A percentile compares a stretch with the other conserved stretches of the same genome.
phyloP scores from a whole-genome alignment of 37 sponge, comb jelly and placozoan species.

The Chondrilla cf. caribensis region DNA sequence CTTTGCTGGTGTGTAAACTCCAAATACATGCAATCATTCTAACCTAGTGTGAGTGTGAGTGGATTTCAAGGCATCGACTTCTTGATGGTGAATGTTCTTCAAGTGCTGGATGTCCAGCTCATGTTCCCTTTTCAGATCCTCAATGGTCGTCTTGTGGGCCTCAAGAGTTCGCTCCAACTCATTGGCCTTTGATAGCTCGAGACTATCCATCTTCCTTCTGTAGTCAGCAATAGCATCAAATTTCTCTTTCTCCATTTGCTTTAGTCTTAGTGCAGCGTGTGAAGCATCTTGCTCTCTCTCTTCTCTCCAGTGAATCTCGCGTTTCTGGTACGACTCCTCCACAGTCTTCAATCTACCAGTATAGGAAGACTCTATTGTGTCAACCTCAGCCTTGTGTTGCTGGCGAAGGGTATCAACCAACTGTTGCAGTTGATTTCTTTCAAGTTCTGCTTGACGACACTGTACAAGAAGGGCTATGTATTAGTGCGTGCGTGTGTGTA shows the following conservation, averaged over 20 bases:
- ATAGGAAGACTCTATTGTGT: constrained; percentile 41
- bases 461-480: background rate
- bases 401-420: constrained; percentile 22
- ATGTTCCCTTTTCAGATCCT: constrained; percentile 66
- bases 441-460: constrained; percentile 54
- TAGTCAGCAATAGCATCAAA: constrained; percentile 28
- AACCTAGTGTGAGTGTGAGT: constrained; percentile 82
- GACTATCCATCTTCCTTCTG: constrained; percentile 44
- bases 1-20: too few relatives aligned
- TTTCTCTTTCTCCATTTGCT: constrained; percentile 58
- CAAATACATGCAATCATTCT: background rate
- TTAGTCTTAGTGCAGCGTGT: constrained; percentile 10
- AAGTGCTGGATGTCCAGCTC: constrained; percentile 63
- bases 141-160: constrained; percentile 48
- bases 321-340: constrained; percentile 67
- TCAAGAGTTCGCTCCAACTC: constrained; percentile 55
- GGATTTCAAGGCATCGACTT: constrained; percentile 54
- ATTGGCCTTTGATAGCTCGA: constrained; percentile 44
- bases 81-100: constrained; percentile 56
- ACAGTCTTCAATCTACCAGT: constrained; percentile 24
- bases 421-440: constrained; percentile 42
- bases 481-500: too few relatives aligned
- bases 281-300: constrained; percentile 41
- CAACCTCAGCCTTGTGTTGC: constrained; percentile 54
- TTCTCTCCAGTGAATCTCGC: constrained; percentile 54